Base-by-base conservation (phyloP, 2,797 vertebrate genomes). In the Adelosebastes latens region DNA sequence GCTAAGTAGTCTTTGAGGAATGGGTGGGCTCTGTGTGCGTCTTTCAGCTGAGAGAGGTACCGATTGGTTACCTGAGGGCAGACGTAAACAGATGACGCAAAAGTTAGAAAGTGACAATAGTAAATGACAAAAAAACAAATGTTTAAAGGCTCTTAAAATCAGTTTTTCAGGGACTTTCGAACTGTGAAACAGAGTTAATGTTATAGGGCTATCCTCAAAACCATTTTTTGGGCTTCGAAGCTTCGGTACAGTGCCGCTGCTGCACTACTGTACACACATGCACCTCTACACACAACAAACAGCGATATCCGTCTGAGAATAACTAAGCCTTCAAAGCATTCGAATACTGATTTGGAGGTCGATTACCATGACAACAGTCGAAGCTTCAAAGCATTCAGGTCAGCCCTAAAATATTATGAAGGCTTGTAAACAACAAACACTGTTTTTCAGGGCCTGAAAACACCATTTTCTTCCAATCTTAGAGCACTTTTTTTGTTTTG, bases 31-130 rank as follows among this genome's bases (percentile, higher is more conserved):
- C 90, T 96, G 92, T 99, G 98, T 1, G 97, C 97, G 1, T 99
- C 99, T 84, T 98, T 99, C 80, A 99, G 90, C 89, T 99, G 99
- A 1, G 98, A 98, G 78, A 99, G 91, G 82, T 99, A 99, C 16
- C 98, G 97, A 81, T 97, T 99, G 6, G 97, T 99, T 60, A 99
- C 99, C 99, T 99, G 91, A 27, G 16, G 63, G 82, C 3, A 86
- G 36, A 89, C 9, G 11, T 4, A 56, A 65, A 87, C 1, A 42
- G 20, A 77, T 25, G 8, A 82, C 3, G 14, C 7, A 56, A 32
- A 53, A 8, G 7, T 64, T 32, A 75, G 13, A 52, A 58, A 69
- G 11, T 27, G 11, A 78, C 6, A 56, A 31, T 4, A 63, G 31
- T 29, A 64, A 34, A 32, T 31, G 27, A 53, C 13, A 53, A 32